Base-by-base conservation (phyloP, 1,140 invertebrate species). In the Drosophila chauvacae region DNA sequence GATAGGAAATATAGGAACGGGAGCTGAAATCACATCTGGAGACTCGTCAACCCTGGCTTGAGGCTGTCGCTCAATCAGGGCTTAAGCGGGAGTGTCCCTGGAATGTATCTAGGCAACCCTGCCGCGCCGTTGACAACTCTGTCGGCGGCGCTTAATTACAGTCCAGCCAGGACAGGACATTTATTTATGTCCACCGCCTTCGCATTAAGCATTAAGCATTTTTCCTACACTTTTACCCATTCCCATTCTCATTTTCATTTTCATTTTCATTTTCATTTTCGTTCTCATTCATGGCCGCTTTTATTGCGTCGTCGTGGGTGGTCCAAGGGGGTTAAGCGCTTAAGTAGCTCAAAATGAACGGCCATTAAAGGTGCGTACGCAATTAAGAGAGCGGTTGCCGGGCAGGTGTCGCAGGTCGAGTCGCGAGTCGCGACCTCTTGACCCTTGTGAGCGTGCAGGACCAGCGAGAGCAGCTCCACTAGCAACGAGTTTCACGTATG, bases 271-370 rank as follows among this genome's bases (percentile, higher is more conserved):
- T 45, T 48, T 53, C 30, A 33, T 30, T 45, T 44, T 51, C 28
- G 7, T 26, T 39, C 13, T 10, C 33, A 16, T 20, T 66, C 23
- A 33, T 30, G 23, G 14, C 9, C n/a, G 20, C 51, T 28, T 68
- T 71, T 50, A 58, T 71, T 72, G 65, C 47, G 3, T 35, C 39
- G 26, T 45, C 33, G 50, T 57, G 26, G 65, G 48, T 26, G 50
- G 35, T 23, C 18, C 28, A 11, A 13, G 33, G 51, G 53, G 64
- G 35, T 81, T 75, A 73, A 80, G 62, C 63, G 78, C 74, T 68
- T 76, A 80, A 81, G 69, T 79, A 81, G 82, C 80, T 79, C 83
- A 79, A 64, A 74, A 72, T 78, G 65, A 87, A 74, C 60, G 60
- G 80, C 62, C 61, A 81, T 74, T 86, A 77, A 81, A 83, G 72